Evolutionary conservation across 2,113 vertebrate genomes (phyloP).

Genomic region (Lucifuga dentata): DNA sequence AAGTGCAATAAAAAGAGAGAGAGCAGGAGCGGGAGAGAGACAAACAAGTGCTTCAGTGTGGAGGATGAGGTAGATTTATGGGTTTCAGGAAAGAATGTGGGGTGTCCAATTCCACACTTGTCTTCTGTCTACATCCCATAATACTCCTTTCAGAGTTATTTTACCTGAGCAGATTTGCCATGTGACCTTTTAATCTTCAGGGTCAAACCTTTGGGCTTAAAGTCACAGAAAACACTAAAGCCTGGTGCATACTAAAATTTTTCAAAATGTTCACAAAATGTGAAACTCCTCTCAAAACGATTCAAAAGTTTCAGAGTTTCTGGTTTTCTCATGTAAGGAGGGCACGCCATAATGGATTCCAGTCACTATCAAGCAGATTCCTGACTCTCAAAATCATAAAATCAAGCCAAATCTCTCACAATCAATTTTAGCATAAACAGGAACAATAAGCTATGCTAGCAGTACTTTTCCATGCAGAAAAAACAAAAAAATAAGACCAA

Average conservation of each 20-base stretch:
- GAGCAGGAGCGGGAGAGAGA: neutral
- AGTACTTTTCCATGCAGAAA: too few species aligned
- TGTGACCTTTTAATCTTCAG: constrained; percentile 12
- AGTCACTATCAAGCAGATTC: too few species aligned
- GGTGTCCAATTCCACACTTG: constrained; percentile 74
- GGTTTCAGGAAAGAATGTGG: constrained; percentile 64
- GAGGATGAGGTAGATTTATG: constrained; percentile 64
- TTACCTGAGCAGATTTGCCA: constrained; percentile 22
- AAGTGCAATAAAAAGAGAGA: constrained; percentile 48
- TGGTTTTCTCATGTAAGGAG: too few species aligned
- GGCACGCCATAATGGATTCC: too few species aligned
- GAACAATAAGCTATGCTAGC: too few species aligned
- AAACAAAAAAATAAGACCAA: too few species aligned
- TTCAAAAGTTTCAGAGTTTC: too few species aligned
- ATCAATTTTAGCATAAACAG: too few species aligned
- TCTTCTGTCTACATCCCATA: constrained; percentile 58
- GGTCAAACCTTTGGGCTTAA: constrained; percentile 15
- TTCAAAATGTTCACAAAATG: too few species aligned
- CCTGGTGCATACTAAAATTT: neutral
- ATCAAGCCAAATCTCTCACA: too few species aligned
- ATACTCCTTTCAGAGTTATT: constrained; percentile 25
- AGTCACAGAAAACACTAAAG: constrained; percentile 1
- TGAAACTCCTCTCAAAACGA: too few species aligned
- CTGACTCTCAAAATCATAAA: too few species aligned
- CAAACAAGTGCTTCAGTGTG: constrained; percentile 67